Percentiles rank a stretch among this genome's conserved stretches.
These are phyloP conservation scores for Cataglyphis livida DNA, from an alignment of 2,888 invertebrate genomes.

Conservation along the genomic window DNA sequence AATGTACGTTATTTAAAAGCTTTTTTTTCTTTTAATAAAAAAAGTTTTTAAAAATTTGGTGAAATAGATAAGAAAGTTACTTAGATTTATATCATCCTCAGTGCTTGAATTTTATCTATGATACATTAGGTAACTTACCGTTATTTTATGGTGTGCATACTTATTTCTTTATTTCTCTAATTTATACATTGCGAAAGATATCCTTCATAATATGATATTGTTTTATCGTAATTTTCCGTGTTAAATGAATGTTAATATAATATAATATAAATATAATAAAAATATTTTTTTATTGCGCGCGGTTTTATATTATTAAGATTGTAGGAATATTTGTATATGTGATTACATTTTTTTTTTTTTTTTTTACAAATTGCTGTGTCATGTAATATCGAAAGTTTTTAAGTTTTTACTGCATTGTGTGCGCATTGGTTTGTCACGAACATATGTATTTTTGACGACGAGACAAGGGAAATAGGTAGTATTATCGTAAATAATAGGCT, in stretches of 20 bases:
- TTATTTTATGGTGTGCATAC: neutral
- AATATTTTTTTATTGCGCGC: neutral
- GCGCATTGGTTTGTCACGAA: conserved; percentile 34
- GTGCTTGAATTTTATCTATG: neutral
- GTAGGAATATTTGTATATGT: neutral
- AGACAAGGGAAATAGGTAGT: conserved; percentile 14
- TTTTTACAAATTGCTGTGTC: neutral
- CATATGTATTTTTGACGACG: conserved; percentile 33
- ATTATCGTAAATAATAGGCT: conserved; percentile 55
- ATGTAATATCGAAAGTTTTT: conserved; percentile 4
- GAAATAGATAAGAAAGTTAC: neutral
- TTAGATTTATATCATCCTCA: neutral
- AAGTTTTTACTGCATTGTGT: neutral
- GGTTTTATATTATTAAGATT: neutral
- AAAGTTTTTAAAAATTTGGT: neutral
- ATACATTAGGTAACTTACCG: neutral
- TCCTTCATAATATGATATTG: neutral
- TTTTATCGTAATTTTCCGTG: neutral
- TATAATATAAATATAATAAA: neutral
- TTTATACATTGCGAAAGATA: neutral
- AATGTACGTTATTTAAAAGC: neutral
- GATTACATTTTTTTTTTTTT: neutral
- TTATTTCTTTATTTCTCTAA: neutral
- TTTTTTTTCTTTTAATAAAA: neutral
- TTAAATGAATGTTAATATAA: neutral